Base-by-base conservation (phyloP, 2,888 invertebrate genomes). In the Heterodera filipjevi region DNA sequence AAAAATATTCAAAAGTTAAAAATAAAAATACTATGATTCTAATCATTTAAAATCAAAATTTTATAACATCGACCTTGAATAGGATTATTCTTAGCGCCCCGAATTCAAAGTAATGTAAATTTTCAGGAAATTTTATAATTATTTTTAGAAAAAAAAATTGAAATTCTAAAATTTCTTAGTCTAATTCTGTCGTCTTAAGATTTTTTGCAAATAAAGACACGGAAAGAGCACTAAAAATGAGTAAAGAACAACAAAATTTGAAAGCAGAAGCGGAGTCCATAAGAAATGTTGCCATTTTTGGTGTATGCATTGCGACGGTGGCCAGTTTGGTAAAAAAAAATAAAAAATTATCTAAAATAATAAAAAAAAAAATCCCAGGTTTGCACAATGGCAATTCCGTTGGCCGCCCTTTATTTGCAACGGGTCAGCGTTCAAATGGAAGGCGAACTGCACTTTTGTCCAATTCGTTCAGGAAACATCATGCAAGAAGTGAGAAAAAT, bases 371-470 rank as follows among this genome's bases (percentile, higher is more conserved):
- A 19, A 19, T 53, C 53, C 53, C n/a, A 59, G 59, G 59, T 59
- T 59, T 59, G 59, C 59, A 59, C 59, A 59, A 27, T 59, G n/a
- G n/a, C 59, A n/a, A 59, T 59, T 59, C 59, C 59, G 59, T 59
- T 59, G 59, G 59, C 59, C 59, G 10, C 27, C 10, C 59, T 59
- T 6, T 59, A 59, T 27, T 27, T 59, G n/a, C 59, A 59, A 27
- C 59, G 27, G 59, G 0, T 59, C 22, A 59, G 59, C 27, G 27
- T 59, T 59, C 59, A 59, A 27, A 59, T 59, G 59, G 59, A 59
- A 27, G 59, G 59, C 59, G 59, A n/a, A 6, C 59, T 59, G 59
- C 59, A 59, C 59, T 59, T 59, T n/a, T 59, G 59, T 27, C 59
- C 59, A 59, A 27, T 59, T 27, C 59, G 59, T 8, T 59, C 59